Evolutionary conservation across 2,888 invertebrate genomes (phyloP), one percentile per base, ranked within the genome.

Genomic region (Choristoneura rosaceana): DNA sequence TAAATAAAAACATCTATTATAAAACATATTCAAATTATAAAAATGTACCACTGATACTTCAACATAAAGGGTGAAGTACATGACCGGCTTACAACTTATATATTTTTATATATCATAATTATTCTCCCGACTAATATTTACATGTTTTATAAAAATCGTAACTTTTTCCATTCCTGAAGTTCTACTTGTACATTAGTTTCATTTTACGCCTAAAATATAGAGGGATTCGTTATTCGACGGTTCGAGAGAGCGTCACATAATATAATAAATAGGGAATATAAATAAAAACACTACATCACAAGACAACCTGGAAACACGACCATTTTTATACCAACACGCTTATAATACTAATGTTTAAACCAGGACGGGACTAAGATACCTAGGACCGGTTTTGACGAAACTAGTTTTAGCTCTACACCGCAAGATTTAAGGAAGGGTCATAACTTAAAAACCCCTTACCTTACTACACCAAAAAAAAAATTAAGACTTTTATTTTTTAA

Each of bases 161-260:
- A 71, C 61, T 55, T 65, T 60, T 71, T 59, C 7, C 7, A 25
- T 50, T 63, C 63, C 17, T 69, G 63, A 68, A 73, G 67, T 50
- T 68, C 12, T 52, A 69, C 68, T 73, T 73, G 73, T 73, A 73
- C 73, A 73, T 73, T 68, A 68, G 62, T 69, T 70, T 70, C 68
- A 43, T 64, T 62, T 60, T 73, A 71, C 47, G 34, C 50, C 59
- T 64, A 68, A 68, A 50, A 52, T 60, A 68, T 50, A 43, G 64
- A 60, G 50, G 38, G 33, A 64, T 68, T 63, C 43, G 25, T 45
- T 45, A 61, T 45, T 62, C 41, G 63, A 73, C n/a, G 50, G 52
- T 59, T 50, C 45, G 47, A 73, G 73, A 73, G 73, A 73, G 73
- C 73, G 52, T 63, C 43, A 64, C 64, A 68, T 50, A 69, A 73